Conservation (phyloP, 2,113 vertebrate genomes). For the Sminthopsis crassicaudata region DNA sequence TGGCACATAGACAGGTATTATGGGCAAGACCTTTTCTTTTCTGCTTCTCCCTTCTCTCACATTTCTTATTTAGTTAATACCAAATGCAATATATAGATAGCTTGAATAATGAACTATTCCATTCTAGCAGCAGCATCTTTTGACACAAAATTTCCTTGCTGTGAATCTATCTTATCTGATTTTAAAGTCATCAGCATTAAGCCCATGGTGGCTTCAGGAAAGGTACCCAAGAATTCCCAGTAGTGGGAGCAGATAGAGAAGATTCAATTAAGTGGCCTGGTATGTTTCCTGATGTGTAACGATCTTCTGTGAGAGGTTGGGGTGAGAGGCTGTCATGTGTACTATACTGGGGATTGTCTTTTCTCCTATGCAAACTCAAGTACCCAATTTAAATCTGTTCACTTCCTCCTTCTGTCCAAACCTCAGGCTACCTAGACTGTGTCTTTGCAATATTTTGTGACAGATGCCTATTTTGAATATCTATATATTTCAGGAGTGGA, state of each 20-base stretch:
- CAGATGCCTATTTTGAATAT: background rate
- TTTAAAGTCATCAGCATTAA: conserved; percentile 58
- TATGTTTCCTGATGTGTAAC: conserved; percentile 44
- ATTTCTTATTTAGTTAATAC: background rate
- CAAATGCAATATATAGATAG: conserved; percentile 8
- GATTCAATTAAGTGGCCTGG: conserved; percentile 70
- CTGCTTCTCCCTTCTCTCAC: background rate
- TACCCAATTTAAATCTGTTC: conserved; percentile 30
- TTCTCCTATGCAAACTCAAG: conserved; percentile 27
- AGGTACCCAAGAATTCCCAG: conserved; percentile 47
- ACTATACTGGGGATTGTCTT: conserved; percentile 23
- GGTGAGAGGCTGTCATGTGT: background rate
- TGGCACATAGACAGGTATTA: background rate
- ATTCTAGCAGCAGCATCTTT: background rate
- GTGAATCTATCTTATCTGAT: conserved; percentile 23
- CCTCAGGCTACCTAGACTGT: background rate
- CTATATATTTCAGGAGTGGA: conserved; percentile 23
- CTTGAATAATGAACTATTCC: conserved; percentile 27
- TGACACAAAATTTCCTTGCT: conserved; percentile 24
- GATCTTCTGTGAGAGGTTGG: conserved; percentile 17
- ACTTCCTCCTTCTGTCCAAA: background rate
- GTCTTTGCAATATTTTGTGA: background rate
- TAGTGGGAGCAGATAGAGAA: conserved; percentile 36
- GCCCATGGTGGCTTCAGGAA: conserved; percentile 2
- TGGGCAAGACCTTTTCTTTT: background rate